Percentiles rank a stretch among this genome's conserved stretches.
Conservation (phyloP, 2,888 invertebrate species). For the Brenthis daphne region DNA sequence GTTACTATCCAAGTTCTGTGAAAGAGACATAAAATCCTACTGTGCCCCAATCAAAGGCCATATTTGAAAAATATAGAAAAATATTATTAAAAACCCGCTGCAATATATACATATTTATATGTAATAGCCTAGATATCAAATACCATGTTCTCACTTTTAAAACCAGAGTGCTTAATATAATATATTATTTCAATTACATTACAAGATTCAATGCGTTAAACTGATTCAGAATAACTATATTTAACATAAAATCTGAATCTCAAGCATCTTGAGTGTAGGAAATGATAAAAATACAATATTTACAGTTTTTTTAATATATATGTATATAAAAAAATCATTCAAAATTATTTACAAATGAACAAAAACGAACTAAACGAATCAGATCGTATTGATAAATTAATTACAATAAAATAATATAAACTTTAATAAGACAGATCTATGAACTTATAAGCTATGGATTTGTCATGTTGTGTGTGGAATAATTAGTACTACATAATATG, state of each 20-base stretch:
- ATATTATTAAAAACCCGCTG: not conserved
- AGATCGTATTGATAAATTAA: conserved; percentile 36
- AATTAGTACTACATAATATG: not conserved
- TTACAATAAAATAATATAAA: conserved; percentile 28
- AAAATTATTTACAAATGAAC: conserved; percentile 48
- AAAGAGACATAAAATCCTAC: too few relatives aligned
- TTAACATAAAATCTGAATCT: conserved; percentile 41
- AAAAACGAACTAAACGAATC: conserved; percentile 29
- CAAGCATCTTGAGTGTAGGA: conserved; percentile 60
- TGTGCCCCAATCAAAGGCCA: too few relatives aligned
- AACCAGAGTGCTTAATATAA: conserved; percentile 14
- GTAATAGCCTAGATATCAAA: not conserved
- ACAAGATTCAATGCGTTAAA: conserved; percentile 5
- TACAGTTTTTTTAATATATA: conserved; percentile 46
- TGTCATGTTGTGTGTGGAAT: conserved; percentile 30
- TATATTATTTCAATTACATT: conserved; percentile 38
- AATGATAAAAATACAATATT: conserved; percentile 64
- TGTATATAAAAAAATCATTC: not conserved
- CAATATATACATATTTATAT: not conserved
- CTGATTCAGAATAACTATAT: conserved; percentile 4
- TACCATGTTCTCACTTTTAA: not conserved
- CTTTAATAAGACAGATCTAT: conserved; percentile 30
- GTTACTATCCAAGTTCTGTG: too few relatives aligned
- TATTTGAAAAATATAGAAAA: too few relatives aligned
- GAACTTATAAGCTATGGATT: conserved; percentile 33